Evolutionary conservation across 1,140 invertebrate genomes (phyloP), one percentile per base, ranked within the genome.

Genomic region (Drosophila subpulchrella): DNA sequence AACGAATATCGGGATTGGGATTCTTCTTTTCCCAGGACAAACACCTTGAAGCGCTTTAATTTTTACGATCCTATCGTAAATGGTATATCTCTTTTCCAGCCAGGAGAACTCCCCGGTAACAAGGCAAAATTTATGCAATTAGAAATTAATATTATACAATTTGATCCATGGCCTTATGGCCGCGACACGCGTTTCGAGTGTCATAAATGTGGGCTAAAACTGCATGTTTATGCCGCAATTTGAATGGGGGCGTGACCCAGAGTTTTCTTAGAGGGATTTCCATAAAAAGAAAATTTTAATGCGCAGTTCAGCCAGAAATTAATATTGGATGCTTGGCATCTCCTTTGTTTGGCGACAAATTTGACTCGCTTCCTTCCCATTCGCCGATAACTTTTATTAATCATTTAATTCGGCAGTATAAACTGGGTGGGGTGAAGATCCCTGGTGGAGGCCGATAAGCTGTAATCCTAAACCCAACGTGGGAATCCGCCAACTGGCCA

Each of bases 111-210:
- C 0, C 24, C 32, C 32, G 3, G 65, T 76, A 78, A 78, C 75
- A 53, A 78, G 74, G 57, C 63, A 39, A 91, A 91, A 91, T 91
- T 91, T 91, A 91, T 91, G 83, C 88, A 91, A 91, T 91, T 91
- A 91, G 88, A 91, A 91, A 91, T 91, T 91, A 84, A 91, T 91
- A 91, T 91, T 91, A 91, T 91, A 88, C 83, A 86, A 86, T 86
- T 88, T 86, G 79, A 83, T 83, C 66, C 63, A 48, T 62, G 56
- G 42, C 59, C 56, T 76, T 63, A 71, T 66, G 67, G 65, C 60
- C 44, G 48, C 27, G 63, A 88, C 81, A 85, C 81, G 77, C 81
- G 72, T 56, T 65, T 65, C 32, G 44, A 39, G 42, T 68, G 73
- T 62, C 81, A 81, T 84, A 84, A 84, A 84, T 71, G 76, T 58